Evolutionary conservation across 2,113 vertebrate species (phyloP).

Genomic region (Nematolebias whitei): DNA sequence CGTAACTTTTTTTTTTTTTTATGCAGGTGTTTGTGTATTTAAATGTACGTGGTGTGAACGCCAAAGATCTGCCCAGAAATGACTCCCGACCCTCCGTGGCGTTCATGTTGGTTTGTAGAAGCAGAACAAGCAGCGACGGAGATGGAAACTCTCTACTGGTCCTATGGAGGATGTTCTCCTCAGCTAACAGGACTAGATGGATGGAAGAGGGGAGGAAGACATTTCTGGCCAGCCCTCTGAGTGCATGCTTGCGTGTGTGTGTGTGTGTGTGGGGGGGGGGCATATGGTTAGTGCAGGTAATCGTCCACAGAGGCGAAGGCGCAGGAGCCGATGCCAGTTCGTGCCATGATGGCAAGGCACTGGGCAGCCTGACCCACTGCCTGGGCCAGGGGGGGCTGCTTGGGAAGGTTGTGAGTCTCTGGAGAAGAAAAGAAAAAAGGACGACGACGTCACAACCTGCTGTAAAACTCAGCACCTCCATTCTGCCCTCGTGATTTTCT

Average conservation of each 20-base stretch:
- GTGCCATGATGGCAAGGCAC: constrained; percentile 97
- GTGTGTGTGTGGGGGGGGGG: constrained; percentile 5
- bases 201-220: constrained; percentile 14
- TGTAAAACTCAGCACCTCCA: background rate
- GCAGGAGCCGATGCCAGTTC: constrained; percentile 93
- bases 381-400: constrained; percentile 95
- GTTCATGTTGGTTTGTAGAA: constrained; percentile 4
- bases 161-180: constrained; percentile 28
- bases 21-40: constrained; percentile 23
- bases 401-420: constrained; percentile 99
- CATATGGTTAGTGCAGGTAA: constrained; percentile 90
- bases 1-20: constrained; percentile 25
- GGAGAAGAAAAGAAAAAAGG: background rate
- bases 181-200: constrained; percentile 21
- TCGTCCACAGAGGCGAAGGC: constrained; percentile 97
- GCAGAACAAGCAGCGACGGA: constrained; percentile 39
- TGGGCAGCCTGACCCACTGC: constrained; percentile 96
- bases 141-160: constrained; percentile 20
- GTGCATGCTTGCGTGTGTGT: constrained; percentile 14
- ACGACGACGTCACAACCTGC: background rate
- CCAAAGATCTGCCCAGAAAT: constrained; percentile 29
- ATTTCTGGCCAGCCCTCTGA: constrained; percentile 37
- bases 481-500: background rate
- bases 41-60: constrained; percentile 4
- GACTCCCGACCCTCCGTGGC: background rate